A percentile compares a stretch with the other conserved stretches of the same genome.
Conservation (phyloP, 2,113 vertebrate species). For the Tangachromis dhanisi region DNA sequence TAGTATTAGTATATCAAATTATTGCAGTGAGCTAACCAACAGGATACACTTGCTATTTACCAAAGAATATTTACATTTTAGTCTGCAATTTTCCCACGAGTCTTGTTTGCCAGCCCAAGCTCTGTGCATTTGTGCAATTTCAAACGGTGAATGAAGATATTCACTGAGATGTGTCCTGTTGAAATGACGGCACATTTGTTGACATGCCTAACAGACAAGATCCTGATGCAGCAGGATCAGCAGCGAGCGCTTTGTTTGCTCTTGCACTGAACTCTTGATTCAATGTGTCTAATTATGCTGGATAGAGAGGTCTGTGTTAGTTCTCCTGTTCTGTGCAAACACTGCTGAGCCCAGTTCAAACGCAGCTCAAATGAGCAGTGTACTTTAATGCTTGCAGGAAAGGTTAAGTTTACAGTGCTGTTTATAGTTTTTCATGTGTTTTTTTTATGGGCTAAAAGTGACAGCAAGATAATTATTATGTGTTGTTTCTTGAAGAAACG, state of each 20-base stretch:
- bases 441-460: background rate
- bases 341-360: constrained; percentile 42
- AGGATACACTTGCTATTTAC: constrained; percentile 18
- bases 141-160: background rate
- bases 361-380: background rate
- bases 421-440: background rate
- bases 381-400: background rate
- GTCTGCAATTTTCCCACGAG: background rate
- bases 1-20: background rate
- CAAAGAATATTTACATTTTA: background rate
- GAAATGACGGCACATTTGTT: constrained; percentile 55
- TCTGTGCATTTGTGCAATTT: background rate
- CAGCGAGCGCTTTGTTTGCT: constrained; percentile 64
- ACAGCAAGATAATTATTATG: background rate
- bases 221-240: constrained; percentile 78
- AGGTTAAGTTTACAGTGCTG: background rate
- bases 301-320: constrained; percentile 55
- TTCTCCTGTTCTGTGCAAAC: constrained; percentile 61
- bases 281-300: constrained; percentile 52
- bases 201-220: constrained; percentile 73
- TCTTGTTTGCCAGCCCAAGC: constrained; percentile 26
- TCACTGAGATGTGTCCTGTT: constrained; percentile 24
- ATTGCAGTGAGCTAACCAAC: background rate
- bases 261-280: constrained; percentile 58
- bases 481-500: background rate